Conservation (phyloP, 2,888 invertebrate genomes). For the Eristalis tenax region DNA sequence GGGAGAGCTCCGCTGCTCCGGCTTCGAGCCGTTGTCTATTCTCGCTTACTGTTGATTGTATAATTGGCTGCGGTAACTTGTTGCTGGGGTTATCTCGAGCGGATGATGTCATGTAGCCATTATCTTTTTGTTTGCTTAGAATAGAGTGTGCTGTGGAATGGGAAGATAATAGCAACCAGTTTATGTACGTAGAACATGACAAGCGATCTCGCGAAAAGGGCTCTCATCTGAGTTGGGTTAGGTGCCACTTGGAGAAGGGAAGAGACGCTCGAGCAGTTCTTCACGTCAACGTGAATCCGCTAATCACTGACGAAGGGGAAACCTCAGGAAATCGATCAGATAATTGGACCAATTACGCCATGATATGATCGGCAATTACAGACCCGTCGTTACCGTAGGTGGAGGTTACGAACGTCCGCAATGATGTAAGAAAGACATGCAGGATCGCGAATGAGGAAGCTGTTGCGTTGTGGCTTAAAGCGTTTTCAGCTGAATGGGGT, state of each 20-base stretch:
- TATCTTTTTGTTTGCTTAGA: background rate
- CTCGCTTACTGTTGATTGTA: slow-evolving; percentile 8
- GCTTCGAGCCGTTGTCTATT: background rate
- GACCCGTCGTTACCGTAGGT: background rate
- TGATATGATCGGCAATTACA: background rate
- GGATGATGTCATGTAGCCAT: slow-evolving; percentile 19
- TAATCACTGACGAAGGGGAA: background rate
- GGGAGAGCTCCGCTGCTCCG: slow-evolving; percentile 23
- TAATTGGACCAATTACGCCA: background rate
- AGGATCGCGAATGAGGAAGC: background rate
- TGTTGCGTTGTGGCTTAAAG: background rate
- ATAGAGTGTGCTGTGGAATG: background rate
- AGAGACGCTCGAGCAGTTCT: background rate
- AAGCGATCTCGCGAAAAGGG: too few species aligned
- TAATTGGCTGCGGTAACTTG: slow-evolving; percentile 23
- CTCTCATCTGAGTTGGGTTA: too few species aligned
- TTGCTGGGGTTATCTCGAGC: slow-evolving; percentile 3
- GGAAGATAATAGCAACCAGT: too few species aligned
- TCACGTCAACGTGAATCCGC: background rate
- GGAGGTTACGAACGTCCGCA: background rate
- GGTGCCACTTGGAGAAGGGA: background rate
- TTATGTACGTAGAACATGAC: too few species aligned
- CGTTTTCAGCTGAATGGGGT: background rate
- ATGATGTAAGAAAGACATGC: background rate
- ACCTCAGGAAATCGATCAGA: background rate